Evolutionary conservation across 2,888 invertebrate species (phyloP).

Genomic region (Sphinx pinastri): DNA sequence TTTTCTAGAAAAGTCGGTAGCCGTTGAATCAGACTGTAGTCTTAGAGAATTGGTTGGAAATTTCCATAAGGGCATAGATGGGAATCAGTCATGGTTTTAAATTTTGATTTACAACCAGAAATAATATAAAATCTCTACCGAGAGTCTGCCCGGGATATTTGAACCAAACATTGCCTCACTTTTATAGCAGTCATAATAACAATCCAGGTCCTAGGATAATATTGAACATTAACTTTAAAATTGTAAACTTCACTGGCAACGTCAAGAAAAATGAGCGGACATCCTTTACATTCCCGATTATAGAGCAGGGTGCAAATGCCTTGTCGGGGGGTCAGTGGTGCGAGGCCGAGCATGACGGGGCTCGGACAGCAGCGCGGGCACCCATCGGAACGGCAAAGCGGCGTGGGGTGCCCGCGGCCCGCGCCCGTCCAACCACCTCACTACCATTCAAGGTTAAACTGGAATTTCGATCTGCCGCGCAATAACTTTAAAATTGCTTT

Average conservation of each 20-base stretch:
- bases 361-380: slow-evolving; percentile 44
- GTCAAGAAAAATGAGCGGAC: neutral
- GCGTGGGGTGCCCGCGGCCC: slow-evolving; percentile 52
- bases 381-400: slow-evolving; percentile 56
- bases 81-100: no score
- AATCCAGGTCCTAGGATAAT: no score
- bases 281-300: slow-evolving; percentile 9
- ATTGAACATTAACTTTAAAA: no score
- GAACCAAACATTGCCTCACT: no score
- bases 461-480: neutral
- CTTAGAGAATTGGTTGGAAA: no score
- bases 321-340: slow-evolving; percentile 55
- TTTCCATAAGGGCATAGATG: no score
- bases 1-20: no score
- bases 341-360: slow-evolving; percentile 58
- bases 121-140: no score
- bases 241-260: neutral
- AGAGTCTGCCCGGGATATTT: no score
- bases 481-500: neutral
- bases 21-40: no score
- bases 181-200: no score
- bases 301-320: slow-evolving; percentile 31
- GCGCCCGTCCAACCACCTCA: slow-evolving; percentile 45
- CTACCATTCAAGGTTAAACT: slow-evolving; percentile 21
- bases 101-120: no score